Percentiles rank a stretch among this genome's conserved stretches.
phyloP scores from a whole-genome alignment of 2,113 vertebrate genomes.

The Oreochromis spilurus region DNA sequence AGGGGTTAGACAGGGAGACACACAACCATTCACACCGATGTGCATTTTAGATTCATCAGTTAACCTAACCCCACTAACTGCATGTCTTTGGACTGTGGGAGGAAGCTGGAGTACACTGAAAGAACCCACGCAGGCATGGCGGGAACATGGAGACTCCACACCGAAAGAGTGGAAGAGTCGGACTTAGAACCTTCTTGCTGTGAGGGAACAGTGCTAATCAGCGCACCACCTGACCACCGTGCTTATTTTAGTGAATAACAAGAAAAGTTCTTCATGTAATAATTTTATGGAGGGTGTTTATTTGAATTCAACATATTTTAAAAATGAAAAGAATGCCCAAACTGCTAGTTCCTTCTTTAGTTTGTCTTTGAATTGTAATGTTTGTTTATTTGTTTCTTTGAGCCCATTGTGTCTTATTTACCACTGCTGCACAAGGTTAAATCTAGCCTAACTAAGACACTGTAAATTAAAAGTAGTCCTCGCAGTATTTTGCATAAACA shows the following conservation, averaged over 20 bases:
- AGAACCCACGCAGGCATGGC: background rate
- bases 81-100: background rate
- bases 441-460: fast-evolving
- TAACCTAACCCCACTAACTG: background rate
- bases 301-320: background rate
- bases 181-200: background rate
- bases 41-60: background rate
- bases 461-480: background rate
- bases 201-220: background rate
- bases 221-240: background rate
- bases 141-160: background rate
- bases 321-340: background rate
- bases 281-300: background rate
- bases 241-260: background rate
- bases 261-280: background rate
- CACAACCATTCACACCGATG: fast-evolving
- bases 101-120: background rate
- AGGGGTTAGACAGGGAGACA: background rate
- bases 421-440: background rate
- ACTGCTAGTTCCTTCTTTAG: background rate
- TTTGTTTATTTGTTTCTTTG: background rate
- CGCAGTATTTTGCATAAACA: background rate
- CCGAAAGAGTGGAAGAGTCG: background rate
- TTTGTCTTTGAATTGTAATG: background rate
- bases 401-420: background rate